Conservation (phyloP, 2,888 invertebrate genomes). For the Clanis bilineata region DNA sequence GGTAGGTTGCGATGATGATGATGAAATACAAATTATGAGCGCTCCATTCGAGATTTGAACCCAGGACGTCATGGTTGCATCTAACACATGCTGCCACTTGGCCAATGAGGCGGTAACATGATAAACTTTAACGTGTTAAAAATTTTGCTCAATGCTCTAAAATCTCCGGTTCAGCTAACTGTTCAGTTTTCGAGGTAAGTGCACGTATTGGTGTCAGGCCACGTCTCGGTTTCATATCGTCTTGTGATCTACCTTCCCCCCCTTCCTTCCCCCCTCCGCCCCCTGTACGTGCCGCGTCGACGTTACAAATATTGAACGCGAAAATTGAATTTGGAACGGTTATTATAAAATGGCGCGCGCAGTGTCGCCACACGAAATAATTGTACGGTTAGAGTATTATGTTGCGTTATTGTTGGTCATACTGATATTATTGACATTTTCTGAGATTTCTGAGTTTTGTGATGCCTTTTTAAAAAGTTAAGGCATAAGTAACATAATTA, state of each 20-base stretch:
- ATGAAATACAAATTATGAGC: too few relatives aligned
- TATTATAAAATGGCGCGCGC: conserved; percentile 40
- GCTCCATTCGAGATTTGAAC: too few relatives aligned
- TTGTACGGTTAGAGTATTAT: background rate
- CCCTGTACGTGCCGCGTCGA: conserved; percentile 41
- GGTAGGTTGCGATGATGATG: too few relatives aligned
- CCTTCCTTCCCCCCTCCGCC: too few relatives aligned
- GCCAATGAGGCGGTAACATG: too few relatives aligned
- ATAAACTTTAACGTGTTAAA: background rate
- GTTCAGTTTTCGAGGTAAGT: background rate
- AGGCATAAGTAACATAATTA: too few relatives aligned
- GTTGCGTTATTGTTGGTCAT: background rate
- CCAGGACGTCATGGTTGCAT: too few relatives aligned
- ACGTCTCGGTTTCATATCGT: conserved; percentile 49
- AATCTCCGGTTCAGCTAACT: background rate
- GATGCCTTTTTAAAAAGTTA: background rate
- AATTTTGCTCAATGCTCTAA: background rate
- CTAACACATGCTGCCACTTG: too few relatives aligned
- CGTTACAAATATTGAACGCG: conserved; percentile 54
- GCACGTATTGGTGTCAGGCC: conserved; percentile 47
- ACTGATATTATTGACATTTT: background rate
- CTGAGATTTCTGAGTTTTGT: background rate
- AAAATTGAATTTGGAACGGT: conserved; percentile 56
- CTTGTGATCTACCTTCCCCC: too few relatives aligned
- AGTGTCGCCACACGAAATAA: conserved; percentile 11